phyloP scores from a whole-genome alignment of 2,888 invertebrate genomes.

The Lasioglossum zephyrum region DNA sequence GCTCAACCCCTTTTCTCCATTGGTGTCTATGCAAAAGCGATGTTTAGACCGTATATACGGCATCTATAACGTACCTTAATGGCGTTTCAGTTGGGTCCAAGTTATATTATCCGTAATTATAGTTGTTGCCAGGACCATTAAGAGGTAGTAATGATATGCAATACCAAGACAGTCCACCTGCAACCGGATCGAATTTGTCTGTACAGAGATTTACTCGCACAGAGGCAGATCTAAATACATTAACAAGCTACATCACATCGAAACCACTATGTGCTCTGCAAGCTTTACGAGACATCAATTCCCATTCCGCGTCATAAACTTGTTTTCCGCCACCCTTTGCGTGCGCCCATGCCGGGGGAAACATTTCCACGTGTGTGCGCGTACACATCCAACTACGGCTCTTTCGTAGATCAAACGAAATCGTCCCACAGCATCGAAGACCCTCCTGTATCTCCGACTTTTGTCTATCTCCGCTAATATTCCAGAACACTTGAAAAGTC shows the following conservation, averaged over 20 bases:
- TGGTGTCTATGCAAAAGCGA: not conserved
- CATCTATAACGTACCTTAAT: not conserved
- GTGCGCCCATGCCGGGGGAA: constrained; percentile 9
- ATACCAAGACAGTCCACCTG: not conserved
- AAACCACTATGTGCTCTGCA: constrained; percentile 38
- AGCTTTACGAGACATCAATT: constrained; percentile 72
- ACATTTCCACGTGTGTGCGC: not conserved
- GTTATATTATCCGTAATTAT: constrained; percentile 9
- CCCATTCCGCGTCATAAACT: constrained; percentile 74
- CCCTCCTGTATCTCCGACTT: constrained; percentile 17
- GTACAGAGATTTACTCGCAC: not conserved
- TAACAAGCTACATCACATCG: constrained; percentile 16
- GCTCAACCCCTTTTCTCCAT: not conserved
- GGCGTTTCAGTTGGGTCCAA: not conserved
- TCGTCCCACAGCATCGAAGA: constrained; percentile 19
- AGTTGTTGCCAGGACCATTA: constrained; percentile 11
- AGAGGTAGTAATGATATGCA: constrained; percentile 6
- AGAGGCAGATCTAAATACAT: constrained; percentile 6
- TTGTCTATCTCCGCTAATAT: constrained; percentile 7
- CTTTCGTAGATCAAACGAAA: constrained; percentile 49
- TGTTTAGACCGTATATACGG: not conserved
- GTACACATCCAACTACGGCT: not conserved
- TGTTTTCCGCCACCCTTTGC: constrained; percentile 68
- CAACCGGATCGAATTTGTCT: not conserved
- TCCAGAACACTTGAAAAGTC: constrained; percentile 23